Evolutionary conservation across 2,797 vertebrate genomes (phyloP), one percentile per base, ranked within the genome.

Genomic region (Halcyon leucocephala): DNA sequence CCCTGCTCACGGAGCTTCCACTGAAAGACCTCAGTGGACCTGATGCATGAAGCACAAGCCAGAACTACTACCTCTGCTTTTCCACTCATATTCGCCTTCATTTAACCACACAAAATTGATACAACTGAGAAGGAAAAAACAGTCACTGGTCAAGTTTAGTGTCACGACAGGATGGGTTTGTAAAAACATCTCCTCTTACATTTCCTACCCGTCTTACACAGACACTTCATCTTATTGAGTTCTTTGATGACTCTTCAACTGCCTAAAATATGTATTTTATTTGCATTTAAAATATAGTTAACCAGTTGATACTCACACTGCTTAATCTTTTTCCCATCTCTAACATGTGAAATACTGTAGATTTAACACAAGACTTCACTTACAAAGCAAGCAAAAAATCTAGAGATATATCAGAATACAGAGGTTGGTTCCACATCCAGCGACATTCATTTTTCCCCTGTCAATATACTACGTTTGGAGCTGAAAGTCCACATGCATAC

Each of bases 401-500:
- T 55, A 39, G 20, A 64, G 1, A 18, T 4, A 10, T 10, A 39
- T 4, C n/a, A 46, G 13, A 91, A 46, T 12, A 67, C 28, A 44
- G 19, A 74, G 2, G 9, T 6, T 28, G 6, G 19, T 72, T 69
- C 22, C 19, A 60, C 2, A 3, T 10, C 7, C 6, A 31, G 10
- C 49, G 28, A 14, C 6, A 25, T 44, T 72, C 3, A 8, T 52
- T 70, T 91, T 70, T 44, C 17, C 57, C 46, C 7, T 25, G 5
- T 51, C 24, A 49, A 5, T 6, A 21, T 7, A 1, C 5, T 6
- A 29, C 8, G 76, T 80, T 25, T 29, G 9, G 5, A 72, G 19
- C 22, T 35, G 4, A 29, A 83, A 21, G 4, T 2, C 42, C 0
- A 0, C 35, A 52, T 13, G 5, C 6, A 73, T 4, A 61, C 11